Evolutionary conservation across 2,113 vertebrate genomes (phyloP), one percentile per base, ranked within the genome.

Genomic region (Gavia stellata): DNA sequence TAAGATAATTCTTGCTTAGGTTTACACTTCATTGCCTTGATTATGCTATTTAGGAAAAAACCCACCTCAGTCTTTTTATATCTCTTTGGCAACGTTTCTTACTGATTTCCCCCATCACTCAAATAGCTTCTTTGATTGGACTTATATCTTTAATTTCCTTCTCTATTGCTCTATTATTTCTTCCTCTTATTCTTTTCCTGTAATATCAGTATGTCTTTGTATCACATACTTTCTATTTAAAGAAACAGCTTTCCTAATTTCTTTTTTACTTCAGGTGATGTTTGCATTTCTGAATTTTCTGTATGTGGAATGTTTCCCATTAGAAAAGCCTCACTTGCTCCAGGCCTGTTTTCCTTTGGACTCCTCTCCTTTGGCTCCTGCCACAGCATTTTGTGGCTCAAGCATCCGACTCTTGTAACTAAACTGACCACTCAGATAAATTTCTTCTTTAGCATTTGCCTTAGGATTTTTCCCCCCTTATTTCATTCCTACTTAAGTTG

Each of bases 21-120:
- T 77, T 95, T 92, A 58, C 38, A 85, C 50, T 92, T 91, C 45
- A 72, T 90, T 93, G 53, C 61, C 24, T 77, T 89, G 31, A 96
- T 94, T 93, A 53, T 65, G 40, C 84, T 85, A 42, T 87, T 90
- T 81, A 89, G 61, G 50, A 9, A 67, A 66, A 90, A 68, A 36
- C 0, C 0, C 13, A 56, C 2, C 10, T 23, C 33, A 33, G 19
- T 29, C 75, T 88, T 93, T 81, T 88, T 93, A 45, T 73, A 42
- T 82, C 45, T 65, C 70, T 74, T 82, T 72, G 52, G 65, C 38
- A 87, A 19, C 0, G 73, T 70, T 92, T 84, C 58, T 56, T 94
- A 67, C 20, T 94, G 40, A 86, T 88, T 90, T 86, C 11, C 14
- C 36, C 34, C 10, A 36, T 82, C 55, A 56, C 34, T 91, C 14